Percentiles rank a stretch among this genome's conserved stretches.
These are phyloP conservation scores for Nyctalus aviator DNA, from an alignment of 2,797 vertebrate genomes.

Conservation along the genomic window DNA sequence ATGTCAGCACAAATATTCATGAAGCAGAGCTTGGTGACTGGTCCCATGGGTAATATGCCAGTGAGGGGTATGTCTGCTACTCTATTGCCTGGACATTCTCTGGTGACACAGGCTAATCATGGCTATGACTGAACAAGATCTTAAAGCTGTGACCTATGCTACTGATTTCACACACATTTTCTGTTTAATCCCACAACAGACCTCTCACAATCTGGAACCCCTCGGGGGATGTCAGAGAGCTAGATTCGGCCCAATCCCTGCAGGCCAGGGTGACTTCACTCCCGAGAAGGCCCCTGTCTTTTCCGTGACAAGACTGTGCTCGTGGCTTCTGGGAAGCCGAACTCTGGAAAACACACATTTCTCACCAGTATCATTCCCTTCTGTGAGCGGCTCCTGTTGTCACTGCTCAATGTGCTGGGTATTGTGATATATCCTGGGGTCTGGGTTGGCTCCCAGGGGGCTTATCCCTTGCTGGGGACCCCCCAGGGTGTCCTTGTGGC, in stretches of 20 bases:
- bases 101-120: not conserved
- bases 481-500: not conserved
- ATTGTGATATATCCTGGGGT: not conserved
- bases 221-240: too few relatives aligned
- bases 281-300: not conserved
- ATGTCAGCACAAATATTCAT: not conserved
- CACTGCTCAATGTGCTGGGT: too few relatives aligned
- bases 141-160: not conserved
- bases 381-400: not conserved
- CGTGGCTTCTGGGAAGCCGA: not conserved
- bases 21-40: not conserved
- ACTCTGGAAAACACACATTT: not conserved
- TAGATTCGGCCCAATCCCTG: too few relatives aligned
- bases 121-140: not conserved
- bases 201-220: too few relatives aligned
- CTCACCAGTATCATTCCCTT: not conserved
- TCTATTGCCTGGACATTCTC: not conserved
- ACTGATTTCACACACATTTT: not conserved
- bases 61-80: not conserved
- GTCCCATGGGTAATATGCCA: not conserved
- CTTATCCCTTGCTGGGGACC: not conserved
- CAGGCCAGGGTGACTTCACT: too few relatives aligned
- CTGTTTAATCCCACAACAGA: not conserved
- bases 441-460: not conserved
- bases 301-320: not conserved